Conservation (phyloP, 2,113 vertebrate species). For the Sciurus niger region DNA sequence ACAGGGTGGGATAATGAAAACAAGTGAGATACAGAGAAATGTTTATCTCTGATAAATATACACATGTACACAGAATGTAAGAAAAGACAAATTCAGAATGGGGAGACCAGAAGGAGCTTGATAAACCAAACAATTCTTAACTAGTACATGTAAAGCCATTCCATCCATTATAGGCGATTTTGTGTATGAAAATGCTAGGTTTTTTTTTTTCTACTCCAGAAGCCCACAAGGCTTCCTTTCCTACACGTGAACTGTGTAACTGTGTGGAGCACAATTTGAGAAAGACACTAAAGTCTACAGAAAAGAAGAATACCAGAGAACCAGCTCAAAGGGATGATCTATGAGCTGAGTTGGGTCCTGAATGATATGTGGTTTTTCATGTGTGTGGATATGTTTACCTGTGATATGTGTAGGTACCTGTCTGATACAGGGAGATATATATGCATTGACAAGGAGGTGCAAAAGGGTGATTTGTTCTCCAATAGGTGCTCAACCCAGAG, state of each 20-base stretch:
- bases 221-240: background rate
- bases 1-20: background rate
- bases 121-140: background rate
- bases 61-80: background rate
- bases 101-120: background rate
- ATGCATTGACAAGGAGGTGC: background rate
- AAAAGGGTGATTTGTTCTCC: background rate
- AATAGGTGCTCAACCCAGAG: background rate
- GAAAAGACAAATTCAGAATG: background rate
- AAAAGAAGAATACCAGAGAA: background rate
- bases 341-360: background rate
- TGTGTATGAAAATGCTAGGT: background rate
- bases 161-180: background rate
- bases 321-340: background rate
- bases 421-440: background rate
- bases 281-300: accelerated
- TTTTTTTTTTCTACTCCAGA: background rate
- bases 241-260: background rate
- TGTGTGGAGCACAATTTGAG: background rate
- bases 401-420: background rate
- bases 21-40: background rate
- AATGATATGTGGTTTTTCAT: background rate
- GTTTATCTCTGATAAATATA: background rate
- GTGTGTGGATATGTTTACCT: background rate
- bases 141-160: background rate